phyloP scores from a whole-genome alignment of 2,888 invertebrate genomes.

The Branchellion lobata region DNA sequence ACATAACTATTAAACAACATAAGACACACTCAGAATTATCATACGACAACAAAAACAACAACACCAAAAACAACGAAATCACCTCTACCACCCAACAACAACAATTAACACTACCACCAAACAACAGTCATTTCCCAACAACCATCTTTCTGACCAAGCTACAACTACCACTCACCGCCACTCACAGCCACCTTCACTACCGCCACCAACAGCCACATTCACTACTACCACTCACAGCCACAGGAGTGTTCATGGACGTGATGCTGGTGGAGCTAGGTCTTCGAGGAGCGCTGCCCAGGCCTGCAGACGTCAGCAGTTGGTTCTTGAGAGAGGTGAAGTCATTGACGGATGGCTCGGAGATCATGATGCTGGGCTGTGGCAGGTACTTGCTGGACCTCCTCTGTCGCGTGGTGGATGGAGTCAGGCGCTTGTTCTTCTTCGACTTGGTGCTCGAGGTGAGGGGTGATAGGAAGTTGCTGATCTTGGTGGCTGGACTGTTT shows the following conservation, averaged over 20 bases:
- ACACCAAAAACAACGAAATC: no score
- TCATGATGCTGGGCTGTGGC: conserved; percentile 44
- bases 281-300: conserved; percentile 5
- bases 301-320: conserved; percentile 34
- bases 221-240: not conserved
- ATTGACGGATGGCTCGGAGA: conserved; percentile 46
- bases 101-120: no score
- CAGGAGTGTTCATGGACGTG: conserved; percentile 14
- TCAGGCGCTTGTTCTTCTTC: conserved; percentile 11
- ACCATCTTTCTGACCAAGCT: no score
- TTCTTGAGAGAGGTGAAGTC: conserved; percentile 45
- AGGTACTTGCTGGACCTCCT: conserved; percentile 8
- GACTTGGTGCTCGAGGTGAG: not conserved
- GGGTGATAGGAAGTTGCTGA: conserved; percentile 24
- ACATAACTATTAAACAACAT: no score
- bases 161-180: no score
- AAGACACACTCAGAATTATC: no score
- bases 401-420: not conserved
- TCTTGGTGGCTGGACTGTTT: conserved; percentile 27
- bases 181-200: no score
- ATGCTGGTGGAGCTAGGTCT: conserved; percentile 43
- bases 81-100: no score
- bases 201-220: no score
- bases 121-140: no score
- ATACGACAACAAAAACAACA: no score